These are phyloP conservation scores for Scolopax mira DNA, from an alignment of 2,113 vertebrate genomes.

Conservation along the genomic window DNA sequence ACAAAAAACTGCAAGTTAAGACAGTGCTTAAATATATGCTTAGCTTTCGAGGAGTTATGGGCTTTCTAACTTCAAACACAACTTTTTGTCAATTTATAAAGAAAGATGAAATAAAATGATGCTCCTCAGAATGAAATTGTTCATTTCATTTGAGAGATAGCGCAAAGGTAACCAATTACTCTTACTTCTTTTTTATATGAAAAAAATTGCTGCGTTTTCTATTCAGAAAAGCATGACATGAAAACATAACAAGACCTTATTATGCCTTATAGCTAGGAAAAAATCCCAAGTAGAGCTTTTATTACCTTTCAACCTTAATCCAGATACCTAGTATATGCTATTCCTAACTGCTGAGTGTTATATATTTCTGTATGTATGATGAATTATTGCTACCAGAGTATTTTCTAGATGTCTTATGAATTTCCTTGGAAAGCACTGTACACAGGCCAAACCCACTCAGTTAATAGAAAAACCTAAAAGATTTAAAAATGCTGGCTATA, in stretches of 20 bases:
- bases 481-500: neutral
- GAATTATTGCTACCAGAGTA: neutral
- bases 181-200: neutral
- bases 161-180: neutral
- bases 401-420: neutral
- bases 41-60: neutral
- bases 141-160: neutral
- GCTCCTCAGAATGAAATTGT: neutral
- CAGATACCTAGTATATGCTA: neutral
- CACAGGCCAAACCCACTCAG: neutral
- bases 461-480: neutral
- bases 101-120: neutral
- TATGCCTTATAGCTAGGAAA: neutral
- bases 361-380: neutral
- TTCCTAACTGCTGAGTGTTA: neutral
- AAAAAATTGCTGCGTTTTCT: neutral
- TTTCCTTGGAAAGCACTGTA: neutral
- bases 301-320: neutral
- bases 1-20: neutral
- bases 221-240: neutral
- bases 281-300: neutral
- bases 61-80: neutral
- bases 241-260: neutral
- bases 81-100: neutral
- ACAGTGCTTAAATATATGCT: neutral